Evolutionary conservation across 2,797 vertebrate genomes (phyloP).

Genomic region (Sylvilagus floridanus): DNA sequence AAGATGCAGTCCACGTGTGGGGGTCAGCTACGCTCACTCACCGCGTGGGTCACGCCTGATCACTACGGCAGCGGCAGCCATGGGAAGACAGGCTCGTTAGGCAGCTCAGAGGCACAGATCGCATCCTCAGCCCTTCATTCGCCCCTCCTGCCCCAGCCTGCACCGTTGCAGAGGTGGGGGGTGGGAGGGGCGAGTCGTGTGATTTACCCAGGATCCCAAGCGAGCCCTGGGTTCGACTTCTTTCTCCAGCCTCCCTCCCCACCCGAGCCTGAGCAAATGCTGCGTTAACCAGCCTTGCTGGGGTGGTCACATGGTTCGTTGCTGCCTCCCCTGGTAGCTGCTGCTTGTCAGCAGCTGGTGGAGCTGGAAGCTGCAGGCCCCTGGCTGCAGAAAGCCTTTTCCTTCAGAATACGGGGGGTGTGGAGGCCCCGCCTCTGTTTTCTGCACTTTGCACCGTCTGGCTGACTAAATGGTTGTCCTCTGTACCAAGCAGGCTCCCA

Average conservation of each 20-base stretch:
- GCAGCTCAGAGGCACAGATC: background rate
- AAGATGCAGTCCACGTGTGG: background rate
- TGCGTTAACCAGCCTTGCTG: slow-evolving; percentile 94
- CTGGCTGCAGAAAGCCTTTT: slow-evolving; percentile 89
- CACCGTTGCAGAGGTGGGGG: background rate
- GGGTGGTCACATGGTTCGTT: slow-evolving; percentile 93
- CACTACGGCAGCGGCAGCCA: background rate
- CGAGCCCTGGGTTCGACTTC: slow-evolving; percentile 20
- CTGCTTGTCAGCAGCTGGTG: slow-evolving; percentile 90
- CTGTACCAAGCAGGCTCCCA: slow-evolving; percentile 83
- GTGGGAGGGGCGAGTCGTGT: background rate
- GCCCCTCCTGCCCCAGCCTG: background rate
- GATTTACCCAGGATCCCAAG: slow-evolving; percentile 45
- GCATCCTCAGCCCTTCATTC: background rate
- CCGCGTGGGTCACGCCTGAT: background rate
- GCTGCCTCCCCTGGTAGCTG: slow-evolving; percentile 89
- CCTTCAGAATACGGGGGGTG: slow-evolving; percentile 84
- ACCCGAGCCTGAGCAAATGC: slow-evolving; percentile 86
- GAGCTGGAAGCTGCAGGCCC: slow-evolving; percentile 90
- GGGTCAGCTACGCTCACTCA: slow-evolving; percentile 56
- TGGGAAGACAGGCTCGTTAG: background rate
- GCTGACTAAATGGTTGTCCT: slow-evolving; percentile 88
- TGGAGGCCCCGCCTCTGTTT: slow-evolving; percentile 85
- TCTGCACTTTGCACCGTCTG: slow-evolving; percentile 86
- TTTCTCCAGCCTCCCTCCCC: slow-evolving; percentile 82